Evolutionary conservation across 1,140 invertebrate species (phyloP).

Genomic region (Pachyrhynchus sulphureomaculatus): DNA sequence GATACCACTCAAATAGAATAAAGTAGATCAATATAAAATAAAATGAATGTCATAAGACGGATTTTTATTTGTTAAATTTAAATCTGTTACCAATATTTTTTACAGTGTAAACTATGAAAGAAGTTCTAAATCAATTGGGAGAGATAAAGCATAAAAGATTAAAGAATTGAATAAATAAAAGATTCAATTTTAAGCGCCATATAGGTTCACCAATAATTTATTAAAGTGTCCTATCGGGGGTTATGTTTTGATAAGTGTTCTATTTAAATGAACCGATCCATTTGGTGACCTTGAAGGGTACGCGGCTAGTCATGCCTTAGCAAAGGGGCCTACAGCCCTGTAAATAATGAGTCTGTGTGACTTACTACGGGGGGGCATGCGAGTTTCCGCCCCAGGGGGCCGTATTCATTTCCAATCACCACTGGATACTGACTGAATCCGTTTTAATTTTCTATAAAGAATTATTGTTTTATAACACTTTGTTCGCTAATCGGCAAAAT

Average conservation of each 20-base stretch:
- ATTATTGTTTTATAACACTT: constrained; percentile 51
- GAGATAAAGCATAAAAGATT: background rate
- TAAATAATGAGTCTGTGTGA: constrained; percentile 50
- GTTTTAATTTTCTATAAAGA: constrained; percentile 49
- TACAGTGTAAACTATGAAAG: too few relatives aligned
- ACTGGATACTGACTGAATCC: constrained; percentile 48
- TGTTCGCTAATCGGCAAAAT: constrained; percentile 36
- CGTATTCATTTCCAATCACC: constrained; percentile 53
- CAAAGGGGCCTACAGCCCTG: constrained; percentile 43
- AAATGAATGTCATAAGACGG: too few relatives aligned
- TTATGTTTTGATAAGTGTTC: constrained; percentile 34
- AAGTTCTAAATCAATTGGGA: background rate
- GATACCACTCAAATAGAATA: too few relatives aligned
- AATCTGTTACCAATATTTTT: too few relatives aligned
- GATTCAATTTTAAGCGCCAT: constrained; percentile 9
- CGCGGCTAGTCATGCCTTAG: constrained; percentile 35
- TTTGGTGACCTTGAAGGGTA: constrained; percentile 34
- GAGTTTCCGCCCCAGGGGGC: constrained; percentile 44
- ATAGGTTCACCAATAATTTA: constrained; percentile 24
- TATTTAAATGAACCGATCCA: constrained; percentile 38
- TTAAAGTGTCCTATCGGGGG: constrained; percentile 19
- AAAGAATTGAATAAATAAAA: background rate
- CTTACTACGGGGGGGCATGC: constrained; percentile 46
- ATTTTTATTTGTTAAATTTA: too few relatives aligned
- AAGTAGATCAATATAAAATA: too few relatives aligned